Conservation (phyloP, 2,797 vertebrate species). For the Leuciscus waleckii region DNA sequence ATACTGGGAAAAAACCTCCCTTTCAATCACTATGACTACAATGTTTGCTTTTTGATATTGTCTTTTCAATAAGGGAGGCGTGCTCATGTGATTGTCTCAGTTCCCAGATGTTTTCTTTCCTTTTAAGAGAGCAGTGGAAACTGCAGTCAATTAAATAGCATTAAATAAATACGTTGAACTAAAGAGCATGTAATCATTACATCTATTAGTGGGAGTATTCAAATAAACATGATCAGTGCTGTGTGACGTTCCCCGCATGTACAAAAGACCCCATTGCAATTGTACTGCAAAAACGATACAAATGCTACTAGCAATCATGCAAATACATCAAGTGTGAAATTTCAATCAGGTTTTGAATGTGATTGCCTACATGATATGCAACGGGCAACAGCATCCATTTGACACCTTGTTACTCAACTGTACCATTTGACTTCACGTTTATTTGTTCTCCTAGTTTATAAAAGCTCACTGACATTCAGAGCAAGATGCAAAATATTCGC, state of each 20-base stretch:
- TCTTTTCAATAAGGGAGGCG: conserved; percentile 6
- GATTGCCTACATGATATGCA: not conserved
- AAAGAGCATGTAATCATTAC: not conserved
- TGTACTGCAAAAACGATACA: not conserved
- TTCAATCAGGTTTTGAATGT: not conserved
- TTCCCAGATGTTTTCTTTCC: conserved; percentile 11
- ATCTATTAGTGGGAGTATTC: conserved; percentile 5
- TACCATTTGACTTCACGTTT: conserved; percentile 31
- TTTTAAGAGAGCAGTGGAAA: not conserved
- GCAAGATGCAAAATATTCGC: conserved; percentile 28
- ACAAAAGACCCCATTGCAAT: not conserved
- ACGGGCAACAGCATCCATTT: conserved; percentile 32
- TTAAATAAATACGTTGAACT: conserved; percentile 20
- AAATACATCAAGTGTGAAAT: conserved; percentile 19
- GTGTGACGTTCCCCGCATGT: not conserved
- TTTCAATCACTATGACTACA: not conserved
- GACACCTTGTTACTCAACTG: conserved; percentile 54
- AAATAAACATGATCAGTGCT: conserved; percentile 11
- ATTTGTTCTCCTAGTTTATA: conserved; percentile 50
- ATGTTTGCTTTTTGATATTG: conserved; percentile 20
- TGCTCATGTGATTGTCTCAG: not conserved
- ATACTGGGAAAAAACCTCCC: not conserved
- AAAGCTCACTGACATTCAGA: conserved; percentile 47
- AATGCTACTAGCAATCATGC: not conserved
- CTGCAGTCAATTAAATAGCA: conserved; percentile 3